Conservation (phyloP, 2,113 vertebrate genomes). For the Urocolius indicus region DNA sequence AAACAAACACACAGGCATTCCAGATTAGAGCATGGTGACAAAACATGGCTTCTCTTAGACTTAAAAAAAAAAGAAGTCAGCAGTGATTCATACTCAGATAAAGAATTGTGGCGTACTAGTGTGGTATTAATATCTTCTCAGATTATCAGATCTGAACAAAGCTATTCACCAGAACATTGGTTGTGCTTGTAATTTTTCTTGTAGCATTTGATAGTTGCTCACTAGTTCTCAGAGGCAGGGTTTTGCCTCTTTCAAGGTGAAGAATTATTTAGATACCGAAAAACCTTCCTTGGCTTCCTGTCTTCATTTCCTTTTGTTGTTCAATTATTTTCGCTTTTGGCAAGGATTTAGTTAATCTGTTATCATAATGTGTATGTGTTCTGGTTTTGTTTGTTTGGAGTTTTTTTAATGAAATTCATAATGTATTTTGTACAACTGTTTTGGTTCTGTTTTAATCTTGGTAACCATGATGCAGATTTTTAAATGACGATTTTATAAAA, state of each 20-base stretch:
- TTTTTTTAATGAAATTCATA: background rate
- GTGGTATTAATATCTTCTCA: background rate
- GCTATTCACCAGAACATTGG: background rate
- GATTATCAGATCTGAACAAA: background rate
- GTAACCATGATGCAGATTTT: background rate
- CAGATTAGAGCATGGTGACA: background rate
- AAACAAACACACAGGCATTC: background rate
- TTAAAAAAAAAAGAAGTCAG: background rate
- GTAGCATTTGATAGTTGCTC: background rate
- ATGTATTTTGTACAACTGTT: background rate
- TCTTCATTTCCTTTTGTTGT: background rate
- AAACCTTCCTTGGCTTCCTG: background rate
- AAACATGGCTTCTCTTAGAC: background rate
- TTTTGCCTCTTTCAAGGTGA: background rate
- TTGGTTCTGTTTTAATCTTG: background rate
- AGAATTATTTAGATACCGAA: background rate
- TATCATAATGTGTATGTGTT: background rate
- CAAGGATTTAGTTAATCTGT: background rate
- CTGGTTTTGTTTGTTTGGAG: too few species aligned
- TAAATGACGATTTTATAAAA: background rate
- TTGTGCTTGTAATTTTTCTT: background rate
- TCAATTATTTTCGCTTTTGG: background rate
- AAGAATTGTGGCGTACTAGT: background rate
- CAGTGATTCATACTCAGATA: background rate
- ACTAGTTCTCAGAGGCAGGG: background rate